A percentile compares a stretch with the other conserved stretches of the same genome.
Conservation (phyloP, 2,113 vertebrate species). For the Illadopsis cleaveri region DNA sequence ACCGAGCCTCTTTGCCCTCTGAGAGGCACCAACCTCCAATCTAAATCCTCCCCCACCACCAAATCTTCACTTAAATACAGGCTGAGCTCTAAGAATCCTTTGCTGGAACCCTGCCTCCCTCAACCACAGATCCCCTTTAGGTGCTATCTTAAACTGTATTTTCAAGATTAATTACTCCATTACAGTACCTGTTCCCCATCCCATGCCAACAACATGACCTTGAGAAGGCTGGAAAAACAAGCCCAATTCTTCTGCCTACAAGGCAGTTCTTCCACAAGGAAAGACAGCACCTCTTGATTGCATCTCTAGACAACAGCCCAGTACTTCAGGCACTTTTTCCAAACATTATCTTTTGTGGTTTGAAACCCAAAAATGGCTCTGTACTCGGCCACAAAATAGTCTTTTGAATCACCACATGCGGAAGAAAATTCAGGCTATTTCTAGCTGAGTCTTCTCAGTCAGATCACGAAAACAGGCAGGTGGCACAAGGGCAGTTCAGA, state of each 20-base stretch:
- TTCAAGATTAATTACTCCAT: neutral
- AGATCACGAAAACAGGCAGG: neutral
- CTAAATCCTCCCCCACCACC: neutral
- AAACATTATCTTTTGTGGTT: neutral
- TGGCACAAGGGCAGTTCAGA: neutral
- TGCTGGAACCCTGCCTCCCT: neutral
- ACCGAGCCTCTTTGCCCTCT: neutral
- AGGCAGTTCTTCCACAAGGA: neutral
- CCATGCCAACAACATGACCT: neutral
- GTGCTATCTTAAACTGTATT: neutral
- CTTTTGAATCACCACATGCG: rapidly evolving
- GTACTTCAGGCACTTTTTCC: neutral
- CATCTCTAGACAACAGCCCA: neutral
- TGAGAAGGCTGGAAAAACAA: neutral
- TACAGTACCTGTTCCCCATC: neutral
- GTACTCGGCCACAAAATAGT: neutral
- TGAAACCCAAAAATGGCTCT: neutral
- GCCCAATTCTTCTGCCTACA: neutral
- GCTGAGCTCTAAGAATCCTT: neutral
- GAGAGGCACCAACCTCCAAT: neutral
- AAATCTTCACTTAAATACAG: neutral
- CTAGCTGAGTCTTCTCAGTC: neutral
- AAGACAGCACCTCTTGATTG: neutral
- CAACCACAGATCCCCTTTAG: neutral
- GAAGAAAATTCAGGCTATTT: neutral